Percentiles rank a stretch among this genome's conserved stretches.
These are phyloP conservation scores for Drosophila erecta DNA, from an alignment of 1,140 invertebrate species.

Conservation along the genomic window DNA sequence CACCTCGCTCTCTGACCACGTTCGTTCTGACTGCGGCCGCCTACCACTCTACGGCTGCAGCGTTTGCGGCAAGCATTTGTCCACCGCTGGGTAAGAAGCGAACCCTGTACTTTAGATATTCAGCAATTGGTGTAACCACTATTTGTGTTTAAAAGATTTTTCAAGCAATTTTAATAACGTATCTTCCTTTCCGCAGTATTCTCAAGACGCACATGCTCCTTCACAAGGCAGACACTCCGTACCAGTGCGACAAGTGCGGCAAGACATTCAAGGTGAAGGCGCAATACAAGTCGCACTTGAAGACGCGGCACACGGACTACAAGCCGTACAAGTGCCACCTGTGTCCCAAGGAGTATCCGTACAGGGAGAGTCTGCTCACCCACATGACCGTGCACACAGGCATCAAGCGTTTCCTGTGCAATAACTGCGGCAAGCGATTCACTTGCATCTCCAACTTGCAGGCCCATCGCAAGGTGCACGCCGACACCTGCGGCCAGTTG, in stretches of 20 bases:
- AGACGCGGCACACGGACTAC: slow-evolving; percentile 88
- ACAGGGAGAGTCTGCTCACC: slow-evolving; percentile 85
- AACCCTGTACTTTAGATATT: no score
- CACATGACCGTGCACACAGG: slow-evolving; percentile 86
- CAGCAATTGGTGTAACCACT: not conserved
- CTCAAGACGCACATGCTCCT: slow-evolving; percentile 84
- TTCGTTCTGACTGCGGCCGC: slow-evolving; percentile 83
- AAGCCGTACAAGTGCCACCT: slow-evolving; percentile 89
- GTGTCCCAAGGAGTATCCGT: slow-evolving; percentile 86
- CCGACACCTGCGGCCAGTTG: slow-evolving; percentile 77
- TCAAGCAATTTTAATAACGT: not conserved
- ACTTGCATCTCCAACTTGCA: slow-evolving; percentile 85
- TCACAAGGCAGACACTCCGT: slow-evolving; percentile 79
- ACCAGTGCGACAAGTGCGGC: slow-evolving; percentile 84
- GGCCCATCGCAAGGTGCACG: slow-evolving; percentile 84
- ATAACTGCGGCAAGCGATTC: slow-evolving; percentile 85
- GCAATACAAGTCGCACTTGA: slow-evolving; percentile 90
- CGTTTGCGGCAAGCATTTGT: slow-evolving; percentile 83
- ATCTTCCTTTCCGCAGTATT: slow-evolving; percentile 34
- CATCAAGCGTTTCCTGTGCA: slow-evolving; percentile 85
- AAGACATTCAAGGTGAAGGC: slow-evolving; percentile 85
- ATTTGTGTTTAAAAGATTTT: not conserved
- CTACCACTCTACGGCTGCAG: slow-evolving; percentile 78
- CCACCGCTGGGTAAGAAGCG: slow-evolving; percentile 62
- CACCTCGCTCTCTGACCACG: slow-evolving; percentile 79